Base-by-base conservation (phyloP, 1,140 invertebrate species). In the Aphaenogaster ashmeadi region DNA sequence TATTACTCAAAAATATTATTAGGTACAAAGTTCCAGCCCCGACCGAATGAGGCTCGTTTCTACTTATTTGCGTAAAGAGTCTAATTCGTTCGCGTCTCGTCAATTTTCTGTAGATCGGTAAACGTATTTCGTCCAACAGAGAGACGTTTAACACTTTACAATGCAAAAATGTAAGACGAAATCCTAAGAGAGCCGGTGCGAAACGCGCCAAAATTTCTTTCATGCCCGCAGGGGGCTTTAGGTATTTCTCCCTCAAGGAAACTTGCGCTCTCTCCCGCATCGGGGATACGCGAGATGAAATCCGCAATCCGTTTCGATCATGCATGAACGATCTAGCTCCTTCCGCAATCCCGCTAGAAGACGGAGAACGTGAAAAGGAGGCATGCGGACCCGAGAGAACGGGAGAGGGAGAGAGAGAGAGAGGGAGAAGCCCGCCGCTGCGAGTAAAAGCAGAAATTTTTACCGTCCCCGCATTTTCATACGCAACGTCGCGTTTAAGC, bases 291-390 rank as follows among this genome's bases (percentile, higher is more conserved):
- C 90, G 90, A 60, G 80, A 87, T 89, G 90, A 92, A 94, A 93
- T 93, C 93, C 90, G 87, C 92, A 94, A 94, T 94, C 94, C 93
- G 92, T 91, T 93, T 92, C 89, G 87, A 91, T 92, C 91, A 94
- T 93, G 94, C 93, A 88, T 92, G 93, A 94, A 91, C 84, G 93
- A 89, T 89, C 88, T 90, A 90, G 93, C 92, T 90, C 79, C 91
- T 91, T 90, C 89, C 80, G 92, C 92, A 94, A 94, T 94, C 91
- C 93, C 89, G 91, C 90, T 91, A 86, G 89, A 90, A 92, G 92
- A 71, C 88, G 89, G 89, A 88, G 85, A 90, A 89, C 84, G 89
- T 88, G 87, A 91, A 89, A 62, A 80, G 64, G 88, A 90, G 74
- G 80, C 88, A 89, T 72, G 89, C 89, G 91, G 90, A 78, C 75